phyloP scores from a whole-genome alignment of 2,113 vertebrate species.

The Microtus montanus region DNA sequence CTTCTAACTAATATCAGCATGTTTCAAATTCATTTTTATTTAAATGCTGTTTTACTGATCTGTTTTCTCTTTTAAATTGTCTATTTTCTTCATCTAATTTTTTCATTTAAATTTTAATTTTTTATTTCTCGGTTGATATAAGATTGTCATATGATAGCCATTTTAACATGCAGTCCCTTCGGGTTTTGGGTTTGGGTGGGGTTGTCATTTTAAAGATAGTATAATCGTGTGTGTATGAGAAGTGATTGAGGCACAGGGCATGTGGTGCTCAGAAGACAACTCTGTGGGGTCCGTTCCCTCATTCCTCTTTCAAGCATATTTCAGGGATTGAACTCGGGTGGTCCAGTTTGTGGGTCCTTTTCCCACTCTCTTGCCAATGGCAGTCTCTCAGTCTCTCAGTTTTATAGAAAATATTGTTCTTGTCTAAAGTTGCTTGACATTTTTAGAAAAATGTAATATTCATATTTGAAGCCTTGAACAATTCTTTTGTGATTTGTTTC shows the following conservation, averaged over 20 bases:
- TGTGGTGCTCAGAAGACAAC: background rate
- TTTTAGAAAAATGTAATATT: constrained; percentile 35
- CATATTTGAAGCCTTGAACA: constrained; percentile 3
- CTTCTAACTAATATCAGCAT: background rate
- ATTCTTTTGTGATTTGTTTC: constrained; percentile 7
- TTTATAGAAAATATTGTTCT: background rate
- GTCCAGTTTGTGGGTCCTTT: background rate
- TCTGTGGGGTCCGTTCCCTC: background rate
- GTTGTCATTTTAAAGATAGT: background rate
- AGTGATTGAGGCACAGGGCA: background rate
- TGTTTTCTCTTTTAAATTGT: background rate
- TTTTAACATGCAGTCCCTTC: background rate
- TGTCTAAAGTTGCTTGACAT: constrained; percentile 6
- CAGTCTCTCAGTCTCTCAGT: background rate
- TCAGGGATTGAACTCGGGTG: background rate
- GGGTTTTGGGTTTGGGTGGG: background rate
- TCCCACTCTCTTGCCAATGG: background rate
- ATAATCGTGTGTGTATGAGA: background rate
- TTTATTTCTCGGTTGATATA: constrained; percentile 5
- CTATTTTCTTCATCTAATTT: background rate
- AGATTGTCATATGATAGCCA: background rate
- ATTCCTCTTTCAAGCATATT: background rate
- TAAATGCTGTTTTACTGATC: background rate
- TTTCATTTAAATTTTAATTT: background rate
- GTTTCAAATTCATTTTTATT: constrained; percentile 12